Evolutionary conservation across 2,113 vertebrate species (phyloP).

Genomic region (Cariama cristata): DNA sequence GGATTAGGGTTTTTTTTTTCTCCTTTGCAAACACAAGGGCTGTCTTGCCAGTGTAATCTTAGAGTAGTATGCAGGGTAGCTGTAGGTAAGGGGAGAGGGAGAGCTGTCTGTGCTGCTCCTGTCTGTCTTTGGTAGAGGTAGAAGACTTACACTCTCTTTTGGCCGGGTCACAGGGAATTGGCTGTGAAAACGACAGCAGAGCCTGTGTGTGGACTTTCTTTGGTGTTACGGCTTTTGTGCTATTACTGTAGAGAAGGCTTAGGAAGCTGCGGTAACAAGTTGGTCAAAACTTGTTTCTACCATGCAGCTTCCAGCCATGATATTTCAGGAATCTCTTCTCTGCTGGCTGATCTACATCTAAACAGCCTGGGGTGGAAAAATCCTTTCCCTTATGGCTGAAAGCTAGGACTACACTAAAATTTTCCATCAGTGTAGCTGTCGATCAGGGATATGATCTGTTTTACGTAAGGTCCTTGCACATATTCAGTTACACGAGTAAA

Average conservation of each 20-base stretch:
- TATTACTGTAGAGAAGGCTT: not conserved
- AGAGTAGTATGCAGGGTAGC: not conserved
- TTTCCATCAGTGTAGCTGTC: not conserved
- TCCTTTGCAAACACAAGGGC: not conserved
- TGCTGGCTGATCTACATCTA: not conserved
- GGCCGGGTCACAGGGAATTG: not conserved
- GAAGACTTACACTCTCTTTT: not conserved
- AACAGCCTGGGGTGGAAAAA: not conserved
- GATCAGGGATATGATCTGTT: not conserved
- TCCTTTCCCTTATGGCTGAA: not conserved
- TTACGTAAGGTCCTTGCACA: not conserved
- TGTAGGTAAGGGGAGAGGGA: not conserved
- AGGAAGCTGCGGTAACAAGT: not conserved
- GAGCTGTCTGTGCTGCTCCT: fast-evolving
- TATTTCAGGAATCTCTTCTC: not conserved
- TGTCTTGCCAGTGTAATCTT: not conserved
- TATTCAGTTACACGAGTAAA: not conserved
- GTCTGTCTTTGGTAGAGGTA: not conserved
- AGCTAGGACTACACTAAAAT: not conserved
- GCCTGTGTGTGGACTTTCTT: fast-evolving
- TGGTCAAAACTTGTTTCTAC: not conserved
- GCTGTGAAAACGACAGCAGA: not conserved
- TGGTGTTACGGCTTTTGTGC: not conserved
- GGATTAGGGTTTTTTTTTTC: not conserved
- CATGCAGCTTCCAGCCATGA: not conserved